Evolutionary conservation across 1,140 invertebrate genomes (phyloP).

Genomic region (Trachymyrmex cornetzi): DNA sequence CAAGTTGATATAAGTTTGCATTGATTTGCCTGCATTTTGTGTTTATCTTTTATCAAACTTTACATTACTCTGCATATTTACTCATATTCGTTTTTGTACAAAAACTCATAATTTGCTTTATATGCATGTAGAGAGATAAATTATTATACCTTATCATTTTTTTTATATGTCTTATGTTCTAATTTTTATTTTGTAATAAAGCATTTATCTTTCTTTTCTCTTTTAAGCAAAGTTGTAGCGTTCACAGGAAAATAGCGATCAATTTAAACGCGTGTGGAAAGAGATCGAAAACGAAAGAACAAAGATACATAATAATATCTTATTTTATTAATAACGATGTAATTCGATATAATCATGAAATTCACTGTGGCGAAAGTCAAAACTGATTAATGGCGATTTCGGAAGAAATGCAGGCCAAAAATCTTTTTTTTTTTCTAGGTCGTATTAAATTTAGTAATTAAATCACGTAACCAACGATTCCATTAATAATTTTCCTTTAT

Average conservation of each 20-base stretch:
- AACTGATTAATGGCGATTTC: slow-evolving; percentile 1
- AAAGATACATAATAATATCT: background rate
- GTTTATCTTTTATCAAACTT: no score
- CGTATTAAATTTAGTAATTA: slow-evolving; percentile 14
- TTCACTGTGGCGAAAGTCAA: slow-evolving; percentile 8
- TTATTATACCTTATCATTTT: background rate
- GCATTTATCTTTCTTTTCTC: background rate
- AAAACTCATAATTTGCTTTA: no score
- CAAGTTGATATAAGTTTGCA: no score
- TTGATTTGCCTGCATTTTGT: no score
- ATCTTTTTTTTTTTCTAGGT: slow-evolving; percentile 2
- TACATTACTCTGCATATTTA: no score
- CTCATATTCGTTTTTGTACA: no score
- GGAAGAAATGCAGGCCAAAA: background rate
- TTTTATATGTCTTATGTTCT: background rate
- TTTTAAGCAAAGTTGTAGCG: slow-evolving; percentile 1
- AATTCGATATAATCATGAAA: background rate
- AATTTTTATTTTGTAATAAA: background rate
- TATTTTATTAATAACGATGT: slow-evolving; percentile 25
- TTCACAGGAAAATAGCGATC: background rate
- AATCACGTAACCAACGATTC: background rate
- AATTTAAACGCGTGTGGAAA: background rate
- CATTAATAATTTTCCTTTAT: slow-evolving; percentile 16
- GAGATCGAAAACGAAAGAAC: background rate
- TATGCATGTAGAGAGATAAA: background rate